Evolutionary conservation across 2,113 vertebrate genomes (phyloP), one percentile per base, ranked within the genome.

Genomic region (Calyptomena viridis): DNA sequence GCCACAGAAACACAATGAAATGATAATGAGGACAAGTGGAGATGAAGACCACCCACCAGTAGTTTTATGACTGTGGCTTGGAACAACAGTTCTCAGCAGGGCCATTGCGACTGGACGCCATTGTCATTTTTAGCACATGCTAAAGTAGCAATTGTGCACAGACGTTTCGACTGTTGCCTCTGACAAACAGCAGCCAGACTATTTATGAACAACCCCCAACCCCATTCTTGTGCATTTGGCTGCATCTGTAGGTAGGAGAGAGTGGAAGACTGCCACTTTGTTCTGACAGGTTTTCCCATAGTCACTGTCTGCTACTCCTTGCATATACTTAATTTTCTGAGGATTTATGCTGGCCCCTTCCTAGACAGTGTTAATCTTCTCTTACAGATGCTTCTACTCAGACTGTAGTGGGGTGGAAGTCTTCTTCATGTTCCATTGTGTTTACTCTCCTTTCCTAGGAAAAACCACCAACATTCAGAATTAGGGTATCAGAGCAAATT

Each of bases 41-140:
- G 79, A 96, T 95, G 87, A 74, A 93, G 98, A 98, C 98, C 97
- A 98, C 98, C 98, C 98, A 98, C 97, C 95, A 97, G 97, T 60
- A 96, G 94, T 94, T 98, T 98, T 97, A 98, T 97, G 91, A 97
- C 97, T 94, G 96, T 96, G 96, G 95, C 97, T 95, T 95, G 96
- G 96, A 98, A 95, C 92, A 93, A 97, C 95, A 96, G 90, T 97
- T 97, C 97, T 98, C 98, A 94, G 94, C 25, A 81, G 96, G 97
- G 97, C 97, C 94, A 96, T 97, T 97, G 96, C 97, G 15, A 96
- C 95, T 96, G 97, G 96, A 97, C 93, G 71, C 97, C 97, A 97
- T 97, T 98, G 98, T 98, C 97, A 96, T 98, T 97, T 98, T 96
- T 96, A 98, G 97, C 95, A 97, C 97, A 97, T 94, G 97, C 94